Evolutionary conservation across 2,888 invertebrate species (phyloP), one percentile per base, ranked within the genome.

Genomic region (Campaea margaritaria): DNA sequence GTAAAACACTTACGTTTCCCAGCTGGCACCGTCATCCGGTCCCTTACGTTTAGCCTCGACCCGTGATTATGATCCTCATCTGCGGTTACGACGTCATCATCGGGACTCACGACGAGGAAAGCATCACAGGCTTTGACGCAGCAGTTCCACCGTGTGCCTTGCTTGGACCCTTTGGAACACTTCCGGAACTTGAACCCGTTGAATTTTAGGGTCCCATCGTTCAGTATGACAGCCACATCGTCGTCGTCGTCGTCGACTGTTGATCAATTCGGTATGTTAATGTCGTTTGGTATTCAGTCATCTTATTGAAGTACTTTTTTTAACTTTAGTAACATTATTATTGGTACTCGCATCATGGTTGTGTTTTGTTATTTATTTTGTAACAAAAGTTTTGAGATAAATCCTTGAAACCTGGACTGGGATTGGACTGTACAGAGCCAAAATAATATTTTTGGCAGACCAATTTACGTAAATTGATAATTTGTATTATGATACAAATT

Each of bases 31-130:
- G 63, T 66, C 55, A 66, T 68, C 48, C 54, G 61, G 52, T 66
- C 66, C 36, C 47, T 61, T 14, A 61, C 55, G 2, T 47, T 61
- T 7, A 56, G 13, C 13, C 58, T 53, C 12, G 62, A 58, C 4
- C 67, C 65, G 45, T 69, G 69, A 31, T 58, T 65, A 36, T 69
- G 69, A 8, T 58, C 48, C 28, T 69, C 69, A 13, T 65, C 64
- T 11, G 67, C 52, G 2, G 67, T 60, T 13, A 69, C 52, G 13
- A 69, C 64, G 36, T 65, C 67, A 51, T 67, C 67, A 44, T 65
- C 58, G 10, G 62, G 62, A 15, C 60, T 69, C 38, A 69, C 64
- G 12, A 67, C 62, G 10, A 69, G 45, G 48, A 64, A 69, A 0
- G 69, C 69, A 27, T 58, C 57, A 31, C 69, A 69, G n/a, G 62